A percentile compares a stretch with the other conserved stretches of the same genome.
Evolutionary conservation across 2,797 vertebrate species (phyloP).

Genomic region (Taeniopygia guttata): DNA sequence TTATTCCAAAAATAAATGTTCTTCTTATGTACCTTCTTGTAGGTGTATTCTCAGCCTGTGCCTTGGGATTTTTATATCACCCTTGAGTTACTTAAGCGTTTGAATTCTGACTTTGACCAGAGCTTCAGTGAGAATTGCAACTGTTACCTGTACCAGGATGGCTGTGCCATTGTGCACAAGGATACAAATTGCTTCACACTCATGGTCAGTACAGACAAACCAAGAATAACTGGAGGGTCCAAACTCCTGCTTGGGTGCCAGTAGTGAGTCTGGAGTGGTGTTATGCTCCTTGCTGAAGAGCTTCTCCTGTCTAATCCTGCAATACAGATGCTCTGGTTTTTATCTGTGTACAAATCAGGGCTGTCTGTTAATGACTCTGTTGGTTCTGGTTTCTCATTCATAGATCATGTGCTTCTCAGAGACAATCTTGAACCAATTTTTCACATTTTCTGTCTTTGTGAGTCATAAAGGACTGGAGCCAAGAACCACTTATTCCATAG

Average conservation of each 20-base stretch:
- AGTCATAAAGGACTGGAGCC: neutral
- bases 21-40: neutral
- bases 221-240: neutral
- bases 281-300: neutral
- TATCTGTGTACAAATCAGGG: neutral
- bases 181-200: conserved; percentile 64
- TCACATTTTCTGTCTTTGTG: neutral
- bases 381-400: neutral
- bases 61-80: conserved; percentile 83
- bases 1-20: neutral
- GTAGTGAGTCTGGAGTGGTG: neutral
- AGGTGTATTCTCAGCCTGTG: conserved; percentile 76
- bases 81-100: conserved; percentile 71
- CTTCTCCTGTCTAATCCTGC: neutral
- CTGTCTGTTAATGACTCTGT: neutral
- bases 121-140: conserved; percentile 66
- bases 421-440: neutral
- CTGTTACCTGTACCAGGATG: conserved; percentile 75
- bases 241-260: neutral
- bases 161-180: conserved; percentile 70
- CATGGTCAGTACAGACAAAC: conserved; percentile 65
- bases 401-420: neutral
- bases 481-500: neutral
- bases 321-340: neutral
- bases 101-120: conserved; percentile 66